Percentiles rank a stretch among this genome's conserved stretches.
Conservation (phyloP, 2,797 vertebrate species). For the Etheostoma nigrum region DNA sequence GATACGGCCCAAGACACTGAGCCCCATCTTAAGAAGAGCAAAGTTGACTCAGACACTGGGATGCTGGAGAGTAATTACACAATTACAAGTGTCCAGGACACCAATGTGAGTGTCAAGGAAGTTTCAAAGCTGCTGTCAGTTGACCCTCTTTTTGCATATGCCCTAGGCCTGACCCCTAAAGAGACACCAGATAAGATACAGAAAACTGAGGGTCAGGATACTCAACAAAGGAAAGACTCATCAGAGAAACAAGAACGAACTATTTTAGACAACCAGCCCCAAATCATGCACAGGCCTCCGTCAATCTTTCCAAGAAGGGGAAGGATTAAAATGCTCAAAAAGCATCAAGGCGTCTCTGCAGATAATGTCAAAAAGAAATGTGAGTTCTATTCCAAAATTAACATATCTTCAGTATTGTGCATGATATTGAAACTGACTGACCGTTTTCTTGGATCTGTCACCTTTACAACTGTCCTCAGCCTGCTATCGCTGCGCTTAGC, state of each 20-base stretch:
- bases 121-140: constrained; percentile 54
- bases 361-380: constrained; percentile 79
- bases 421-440: constrained; percentile 19
- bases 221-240: constrained; percentile 32
- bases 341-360: constrained; percentile 65
- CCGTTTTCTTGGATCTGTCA: constrained; percentile 34
- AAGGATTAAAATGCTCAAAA: constrained; percentile 76
- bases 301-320: constrained; percentile 53
- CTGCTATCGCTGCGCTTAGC: constrained; percentile 24
- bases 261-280: constrained; percentile 28
- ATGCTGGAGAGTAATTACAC: constrained; percentile 22
- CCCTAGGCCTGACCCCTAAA: constrained; percentile 74
- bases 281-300: constrained; percentile 46
- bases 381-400: constrained; percentile 65
- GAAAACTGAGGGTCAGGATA: constrained; percentile 25
- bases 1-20: constrained; percentile 37
- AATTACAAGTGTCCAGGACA: constrained; percentile 13
- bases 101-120: constrained; percentile 9
- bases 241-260: constrained; percentile 32
- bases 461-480: constrained; percentile 28
- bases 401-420: neutral
- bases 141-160: constrained; percentile 72
- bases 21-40: constrained; percentile 69
- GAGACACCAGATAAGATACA: constrained; percentile 15
- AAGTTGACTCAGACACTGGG: constrained; percentile 36